Base-by-base conservation (phyloP, 2,888 invertebrate genomes). In the Oscheius sp. region DNA sequence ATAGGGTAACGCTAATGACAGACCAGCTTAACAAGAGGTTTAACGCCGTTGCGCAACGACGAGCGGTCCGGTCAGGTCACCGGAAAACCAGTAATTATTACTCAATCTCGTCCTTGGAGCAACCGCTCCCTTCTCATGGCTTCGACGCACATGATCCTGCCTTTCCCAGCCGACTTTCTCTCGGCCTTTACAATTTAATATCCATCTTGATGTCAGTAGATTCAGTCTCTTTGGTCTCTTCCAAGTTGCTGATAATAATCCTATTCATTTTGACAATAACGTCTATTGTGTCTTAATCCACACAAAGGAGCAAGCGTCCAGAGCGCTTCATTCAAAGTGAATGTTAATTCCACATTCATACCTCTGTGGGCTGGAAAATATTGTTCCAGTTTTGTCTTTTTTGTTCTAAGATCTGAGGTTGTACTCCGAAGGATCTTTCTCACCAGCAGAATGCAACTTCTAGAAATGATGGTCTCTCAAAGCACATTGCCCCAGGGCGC, bases 401-500 rank as follows among this genome's bases (percentile, higher is more conserved):
- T n/a, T n/a, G n/a, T n/a, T n/a, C n/a, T n/a, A n/a, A n/a, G n/a
- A n/a, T n/a, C n/a, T n/a, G n/a, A n/a, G n/a, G n/a, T n/a, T n/a
- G n/a, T n/a, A n/a, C n/a, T n/a, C n/a, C n/a, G n/a, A n/a, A n/a
- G n/a, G n/a, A n/a, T n/a, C n/a, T n/a, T n/a, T n/a, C n/a, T n/a
- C n/a, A n/a, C n/a, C n/a, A n/a, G n/a, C n/a, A n/a, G n/a, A n/a
- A n/a, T n/a, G n/a, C n/a, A n/a, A n/a, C n/a, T n/a, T n/a, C n/a
- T n/a, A n/a, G n/a, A n/a, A n/a, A n/a, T n/a, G 42, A 15, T 6
- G 12, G 8, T 34, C 42, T 42, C n/a, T 17, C 15, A 42, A 42
- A 42, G 42, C 42, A n/a, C 42, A 48, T 48, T 31, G 50, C 61
- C 61, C 45, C 61, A 61, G 61, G 61, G 61, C 45, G 61, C 61